These are phyloP conservation scores for Gephyroberyx darwinii DNA, from an alignment of 2,797 vertebrate genomes.

Conservation along the genomic window DNA sequence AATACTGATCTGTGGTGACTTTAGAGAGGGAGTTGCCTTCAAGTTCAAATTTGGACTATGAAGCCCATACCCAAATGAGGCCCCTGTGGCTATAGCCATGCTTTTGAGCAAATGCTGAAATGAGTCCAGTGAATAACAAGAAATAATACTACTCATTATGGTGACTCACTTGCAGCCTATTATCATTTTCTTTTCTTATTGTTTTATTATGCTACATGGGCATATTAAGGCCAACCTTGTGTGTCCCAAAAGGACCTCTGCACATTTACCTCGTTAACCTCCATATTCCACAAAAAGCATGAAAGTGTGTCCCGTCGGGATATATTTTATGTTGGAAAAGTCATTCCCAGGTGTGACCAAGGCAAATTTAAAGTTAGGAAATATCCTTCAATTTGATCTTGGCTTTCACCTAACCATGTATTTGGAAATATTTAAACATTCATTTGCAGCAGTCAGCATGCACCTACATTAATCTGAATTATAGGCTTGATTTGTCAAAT, in stretches of 20 bases:
- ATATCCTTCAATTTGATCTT: conserved; percentile 8
- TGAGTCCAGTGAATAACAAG: conserved; percentile 28
- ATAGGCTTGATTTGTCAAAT: conserved; percentile 52
- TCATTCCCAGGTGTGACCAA: too few relatives aligned
- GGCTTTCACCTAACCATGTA: conserved; percentile 25
- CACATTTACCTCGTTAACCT: conserved; percentile 18
- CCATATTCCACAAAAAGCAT: not conserved
- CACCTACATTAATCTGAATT: conserved; percentile 21
- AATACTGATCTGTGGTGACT: conserved; percentile 49
- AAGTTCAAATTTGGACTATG: conserved; percentile 68
- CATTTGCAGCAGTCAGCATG: not conserved
- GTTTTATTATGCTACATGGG: conserved; percentile 49
- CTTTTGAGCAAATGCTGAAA: conserved; percentile 52
- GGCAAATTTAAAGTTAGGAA: not conserved
- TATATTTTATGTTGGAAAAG: too few relatives aligned
- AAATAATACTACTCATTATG: conserved; percentile 53
- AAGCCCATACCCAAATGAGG: conserved; percentile 51
- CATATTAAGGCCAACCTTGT: conserved; percentile 54
- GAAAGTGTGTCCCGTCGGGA: too few relatives aligned
- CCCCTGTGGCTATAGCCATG: conserved; percentile 57
- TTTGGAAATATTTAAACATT: conserved; percentile 14
- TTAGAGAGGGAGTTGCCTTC: conserved; percentile 31
- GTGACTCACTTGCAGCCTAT: conserved; percentile 49
- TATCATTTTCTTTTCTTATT: conserved; percentile 16
- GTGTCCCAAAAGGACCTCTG: conserved; percentile 38